These are phyloP conservation scores for Talpa occidentalis DNA, from an alignment of 2,113 vertebrate genomes.

Conservation along the genomic window DNA sequence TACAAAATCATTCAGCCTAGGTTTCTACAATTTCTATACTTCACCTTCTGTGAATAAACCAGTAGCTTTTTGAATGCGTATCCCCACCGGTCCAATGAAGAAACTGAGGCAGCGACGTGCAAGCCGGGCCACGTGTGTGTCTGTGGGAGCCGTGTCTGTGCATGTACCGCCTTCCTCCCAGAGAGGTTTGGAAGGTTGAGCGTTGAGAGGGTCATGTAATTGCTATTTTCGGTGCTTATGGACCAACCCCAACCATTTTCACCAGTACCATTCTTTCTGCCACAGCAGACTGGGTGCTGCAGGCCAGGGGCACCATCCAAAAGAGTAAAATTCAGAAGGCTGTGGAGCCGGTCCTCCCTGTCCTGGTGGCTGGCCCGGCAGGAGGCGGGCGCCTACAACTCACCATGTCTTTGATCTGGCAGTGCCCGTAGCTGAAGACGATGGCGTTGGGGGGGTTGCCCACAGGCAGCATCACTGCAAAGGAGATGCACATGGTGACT, in stretches of 20 bases:
- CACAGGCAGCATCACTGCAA: conserved; percentile 98
- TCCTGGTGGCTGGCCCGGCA: not conserved
- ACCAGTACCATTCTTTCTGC: not conserved
- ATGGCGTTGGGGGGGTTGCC: conserved; percentile 99
- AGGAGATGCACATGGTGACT: conserved; percentile 98
- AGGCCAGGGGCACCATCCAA: not conserved
- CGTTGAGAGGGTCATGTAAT: not conserved
- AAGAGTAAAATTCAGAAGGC: not conserved
- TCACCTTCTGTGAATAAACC: not conserved
- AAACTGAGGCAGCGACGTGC: not conserved
- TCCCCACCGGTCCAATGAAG: not conserved
- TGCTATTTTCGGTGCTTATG: not conserved
- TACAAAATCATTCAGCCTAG: not conserved
- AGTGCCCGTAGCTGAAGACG: conserved; percentile 98
- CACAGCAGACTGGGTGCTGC: not conserved
- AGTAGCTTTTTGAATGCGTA: not conserved
- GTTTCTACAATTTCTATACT: not conserved
- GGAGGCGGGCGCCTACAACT: conserved; percentile 45
- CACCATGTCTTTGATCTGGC: conserved; percentile 98
- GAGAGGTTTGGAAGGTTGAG: not conserved
- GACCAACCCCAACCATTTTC: not conserved
- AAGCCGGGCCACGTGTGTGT: not conserved
- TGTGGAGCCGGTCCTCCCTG: not conserved
- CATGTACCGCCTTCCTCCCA: not conserved
- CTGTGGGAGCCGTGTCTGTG: not conserved